A percentile compares a stretch with the other conserved stretches of the same genome.
These are phyloP conservation scores for Drosophila simulans DNA, from an alignment of 1,140 invertebrate species.

Conservation along the genomic window DNA sequence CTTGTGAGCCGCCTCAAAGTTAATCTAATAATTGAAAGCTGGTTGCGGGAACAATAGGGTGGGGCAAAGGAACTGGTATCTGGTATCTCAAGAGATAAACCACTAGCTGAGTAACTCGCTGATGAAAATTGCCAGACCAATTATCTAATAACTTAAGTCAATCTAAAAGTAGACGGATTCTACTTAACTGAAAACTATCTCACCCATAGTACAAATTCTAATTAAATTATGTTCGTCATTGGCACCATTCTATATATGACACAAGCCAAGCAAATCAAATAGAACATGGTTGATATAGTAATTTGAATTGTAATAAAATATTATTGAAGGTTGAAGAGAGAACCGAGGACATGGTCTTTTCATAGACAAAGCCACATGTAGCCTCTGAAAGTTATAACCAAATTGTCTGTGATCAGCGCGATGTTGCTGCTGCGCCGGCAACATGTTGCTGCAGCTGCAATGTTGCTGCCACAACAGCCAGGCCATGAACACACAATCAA, in stretches of 20 bases:
- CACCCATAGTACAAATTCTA: too few relatives aligned
- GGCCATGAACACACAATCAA: constrained; percentile 72
- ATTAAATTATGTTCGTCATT: not conserved
- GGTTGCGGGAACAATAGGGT: constrained; percentile 25
- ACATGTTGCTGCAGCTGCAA: constrained; percentile 28
- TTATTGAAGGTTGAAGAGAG: not conserved
- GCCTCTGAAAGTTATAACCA: not conserved
- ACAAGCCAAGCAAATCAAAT: too few relatives aligned
- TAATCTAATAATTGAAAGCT: constrained; percentile 50
- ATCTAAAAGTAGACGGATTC: not conserved
- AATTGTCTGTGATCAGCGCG: not conserved
- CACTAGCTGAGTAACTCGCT: not conserved
- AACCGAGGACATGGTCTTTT: too few relatives aligned
- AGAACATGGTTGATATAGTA: too few relatives aligned
- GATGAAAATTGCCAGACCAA: not conserved
- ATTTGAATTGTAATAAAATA: too few relatives aligned
- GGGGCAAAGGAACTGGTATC: constrained; percentile 14
- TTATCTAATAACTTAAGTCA: constrained; percentile 1
- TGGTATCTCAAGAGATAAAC: constrained; percentile 4
- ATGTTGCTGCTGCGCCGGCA: constrained; percentile 33
- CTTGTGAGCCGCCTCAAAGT: constrained; percentile 10
- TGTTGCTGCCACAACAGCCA: constrained; percentile 35
- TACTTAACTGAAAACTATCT: not conserved
- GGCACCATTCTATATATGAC: too few relatives aligned
- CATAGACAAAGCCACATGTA: not conserved